phyloP scores from a whole-genome alignment of 2,888 invertebrate genomes.

The Agrilus mali region DNA sequence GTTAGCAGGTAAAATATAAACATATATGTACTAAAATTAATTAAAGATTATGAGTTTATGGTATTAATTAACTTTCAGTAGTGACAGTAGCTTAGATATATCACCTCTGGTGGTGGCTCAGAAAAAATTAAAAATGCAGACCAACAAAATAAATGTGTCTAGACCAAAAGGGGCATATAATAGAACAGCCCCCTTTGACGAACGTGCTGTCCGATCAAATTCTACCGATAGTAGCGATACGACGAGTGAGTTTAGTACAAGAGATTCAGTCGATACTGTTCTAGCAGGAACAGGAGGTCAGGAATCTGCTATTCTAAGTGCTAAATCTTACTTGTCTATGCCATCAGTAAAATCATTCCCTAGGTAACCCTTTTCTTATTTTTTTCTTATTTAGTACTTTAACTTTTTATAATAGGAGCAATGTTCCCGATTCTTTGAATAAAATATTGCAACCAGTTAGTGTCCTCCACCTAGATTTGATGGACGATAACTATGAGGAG shows the following conservation, averaged over 20 bases:
- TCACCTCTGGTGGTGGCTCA: conserved; percentile 28
- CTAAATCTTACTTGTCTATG: conserved; percentile 77
- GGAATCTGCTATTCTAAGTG: conserved; percentile 30
- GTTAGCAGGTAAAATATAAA: conserved; percentile 13
- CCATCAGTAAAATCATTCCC: conserved; percentile 78
- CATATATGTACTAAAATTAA: background rate
- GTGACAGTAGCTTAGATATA: conserved; percentile 28
- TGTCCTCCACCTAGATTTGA: conserved; percentile 55
- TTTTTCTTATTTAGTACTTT: conserved; percentile 1
- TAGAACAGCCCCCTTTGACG: conserved; percentile 26
- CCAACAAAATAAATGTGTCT: conserved; percentile 20
- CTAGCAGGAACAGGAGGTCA: conserved; percentile 20
- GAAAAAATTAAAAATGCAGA: conserved; percentile 19
- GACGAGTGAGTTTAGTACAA: conserved; percentile 19
- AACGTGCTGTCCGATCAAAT: conserved; percentile 18
- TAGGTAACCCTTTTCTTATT: conserved; percentile 33
- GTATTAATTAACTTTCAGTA: conserved; percentile 8
- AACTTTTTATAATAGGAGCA: conserved; percentile 37
- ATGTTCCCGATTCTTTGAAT: conserved; percentile 64
- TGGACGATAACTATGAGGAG: conserved; percentile 22
- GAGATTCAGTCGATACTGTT: conserved; percentile 24
- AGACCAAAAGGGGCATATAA: conserved; percentile 28
- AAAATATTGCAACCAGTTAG: conserved; percentile 69
- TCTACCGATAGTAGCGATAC: conserved; percentile 25
- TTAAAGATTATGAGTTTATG: background rate